Base-by-base conservation (phyloP, 2,797 vertebrate genomes). In the Cuniculus paca region DNA sequence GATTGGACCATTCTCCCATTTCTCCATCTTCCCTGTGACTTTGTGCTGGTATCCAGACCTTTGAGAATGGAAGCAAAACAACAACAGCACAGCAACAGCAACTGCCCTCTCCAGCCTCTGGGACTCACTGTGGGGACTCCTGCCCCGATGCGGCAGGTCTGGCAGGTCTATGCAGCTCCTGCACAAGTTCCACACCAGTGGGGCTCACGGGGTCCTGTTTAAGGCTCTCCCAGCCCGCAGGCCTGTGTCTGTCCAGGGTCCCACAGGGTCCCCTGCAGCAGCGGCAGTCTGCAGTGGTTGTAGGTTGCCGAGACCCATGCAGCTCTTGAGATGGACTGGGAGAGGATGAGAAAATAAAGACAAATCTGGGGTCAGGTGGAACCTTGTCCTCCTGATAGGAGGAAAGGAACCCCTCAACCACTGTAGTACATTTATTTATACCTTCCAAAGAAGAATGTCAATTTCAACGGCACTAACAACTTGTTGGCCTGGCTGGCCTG, bases 31-130 rank as follows among this genome's bases (percentile, higher is more conserved):
- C 65, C 17, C 4, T 31, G n/a, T 72, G 70, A 26, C 70, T 72
- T 26, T 72, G 22, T 10, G 17, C 65, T 70, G 63, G 16, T 36
- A 6, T 39, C 19, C 68, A 70, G 8, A 20, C 36, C 20, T 70
- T 70, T 24, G 70, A 72, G 22, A 42, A 72, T 0, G 19, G 22
- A 42, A 39, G 24, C 70, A 26, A 12, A 11, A 42, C 36, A 39
- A 20, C 14, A 19, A 3, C 1, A 12, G 8, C n/a, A 11, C n/a
- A 22, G 65, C n/a, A 34, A 10, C 17, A 36, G 17, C 20, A 1
- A 17, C 34, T 36, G 65, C 65, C n/a, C 9, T 70, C 19, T 70
- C n/a, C 19, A 36, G 36, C n/a, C n/a, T 10, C n/a, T 36, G 65
- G 63, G n/a, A 36, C 65, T 10, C 65, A 22, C 24, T 60, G 22